Evolutionary conservation across 2,113 vertebrate species (phyloP).

Genomic region (Centropus bengalensis): DNA sequence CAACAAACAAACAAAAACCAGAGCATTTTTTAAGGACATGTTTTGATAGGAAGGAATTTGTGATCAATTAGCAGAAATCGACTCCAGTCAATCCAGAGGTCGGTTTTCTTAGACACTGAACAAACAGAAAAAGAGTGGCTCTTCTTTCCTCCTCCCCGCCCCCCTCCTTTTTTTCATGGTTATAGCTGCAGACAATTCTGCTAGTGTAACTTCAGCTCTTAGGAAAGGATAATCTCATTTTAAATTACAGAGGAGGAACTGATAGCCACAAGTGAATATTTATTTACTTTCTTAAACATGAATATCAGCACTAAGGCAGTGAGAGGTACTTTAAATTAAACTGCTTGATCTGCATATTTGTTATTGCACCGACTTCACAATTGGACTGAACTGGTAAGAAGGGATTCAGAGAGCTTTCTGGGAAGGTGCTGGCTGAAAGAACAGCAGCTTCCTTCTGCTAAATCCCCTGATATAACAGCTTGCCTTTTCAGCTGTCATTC

Average conservation of each 20-base stretch:
- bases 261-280: not conserved
- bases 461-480: conserved; percentile 32
- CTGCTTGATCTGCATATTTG: not conserved
- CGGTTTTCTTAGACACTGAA: not conserved
- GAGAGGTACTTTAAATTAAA: not conserved
- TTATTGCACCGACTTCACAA: not conserved
- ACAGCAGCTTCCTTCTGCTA: conserved; percentile 45
- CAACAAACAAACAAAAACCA: too few species aligned
- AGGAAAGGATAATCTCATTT: not conserved
- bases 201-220: not conserved
- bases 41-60: not conserved
- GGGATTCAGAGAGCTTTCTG: not conserved
- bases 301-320: not conserved
- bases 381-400: not conserved
- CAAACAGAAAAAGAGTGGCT: not conserved
- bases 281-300: not conserved
- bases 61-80: not conserved
- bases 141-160: not conserved
- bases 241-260: not conserved
- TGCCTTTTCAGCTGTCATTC: conserved; percentile 60
- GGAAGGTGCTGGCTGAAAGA: conserved; percentile 8
- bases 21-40: not conserved
- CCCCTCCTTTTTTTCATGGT: not conserved
- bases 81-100: not conserved
- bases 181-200: not conserved